These are phyloP conservation scores for Alfaro cultratus DNA, from an alignment of 2,797 vertebrate species.

Conservation along the genomic window DNA sequence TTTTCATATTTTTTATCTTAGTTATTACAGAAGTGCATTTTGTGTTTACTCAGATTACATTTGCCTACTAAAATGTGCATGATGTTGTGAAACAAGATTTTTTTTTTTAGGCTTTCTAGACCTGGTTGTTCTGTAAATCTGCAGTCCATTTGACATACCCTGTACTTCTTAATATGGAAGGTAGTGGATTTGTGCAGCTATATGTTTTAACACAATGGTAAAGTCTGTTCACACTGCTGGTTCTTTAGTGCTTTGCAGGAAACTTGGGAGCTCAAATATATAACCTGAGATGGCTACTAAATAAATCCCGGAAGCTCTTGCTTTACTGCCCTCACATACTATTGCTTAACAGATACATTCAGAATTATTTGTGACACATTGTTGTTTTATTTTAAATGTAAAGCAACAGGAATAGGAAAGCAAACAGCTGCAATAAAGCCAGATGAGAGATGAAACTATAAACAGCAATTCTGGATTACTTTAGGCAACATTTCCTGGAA, in stretches of 20 bases:
- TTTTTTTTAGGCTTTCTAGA: not conserved
- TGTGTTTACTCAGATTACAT: not conserved
- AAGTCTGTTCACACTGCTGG: not conserved
- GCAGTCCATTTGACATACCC: not conserved
- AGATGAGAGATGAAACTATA: conserved; percentile 5
- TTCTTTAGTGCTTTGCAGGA: not conserved
- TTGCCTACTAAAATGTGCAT: not conserved
- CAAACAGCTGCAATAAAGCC: conserved; percentile 4
- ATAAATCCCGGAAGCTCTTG: not conserved
- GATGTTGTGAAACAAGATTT: not conserved
- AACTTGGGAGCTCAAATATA: not conserved
- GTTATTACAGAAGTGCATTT: not conserved
- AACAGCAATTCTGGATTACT: conserved; percentile 16
- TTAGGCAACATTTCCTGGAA: conserved; percentile 12
- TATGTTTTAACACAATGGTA: not conserved
- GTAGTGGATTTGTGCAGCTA: not conserved
- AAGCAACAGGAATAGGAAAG: not conserved
- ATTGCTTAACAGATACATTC: not conserved
- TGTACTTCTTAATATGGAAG: not conserved
- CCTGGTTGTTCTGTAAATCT: not conserved
- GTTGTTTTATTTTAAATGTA: not conserved
- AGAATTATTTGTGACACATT: not conserved
- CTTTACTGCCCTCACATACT: not conserved
- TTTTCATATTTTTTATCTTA: not conserved
- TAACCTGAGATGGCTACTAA: not conserved